Percentiles rank a stretch among this genome's conserved stretches.
Conservation (phyloP, 2,113 vertebrate genomes). For the Holacanthus passer region DNA sequence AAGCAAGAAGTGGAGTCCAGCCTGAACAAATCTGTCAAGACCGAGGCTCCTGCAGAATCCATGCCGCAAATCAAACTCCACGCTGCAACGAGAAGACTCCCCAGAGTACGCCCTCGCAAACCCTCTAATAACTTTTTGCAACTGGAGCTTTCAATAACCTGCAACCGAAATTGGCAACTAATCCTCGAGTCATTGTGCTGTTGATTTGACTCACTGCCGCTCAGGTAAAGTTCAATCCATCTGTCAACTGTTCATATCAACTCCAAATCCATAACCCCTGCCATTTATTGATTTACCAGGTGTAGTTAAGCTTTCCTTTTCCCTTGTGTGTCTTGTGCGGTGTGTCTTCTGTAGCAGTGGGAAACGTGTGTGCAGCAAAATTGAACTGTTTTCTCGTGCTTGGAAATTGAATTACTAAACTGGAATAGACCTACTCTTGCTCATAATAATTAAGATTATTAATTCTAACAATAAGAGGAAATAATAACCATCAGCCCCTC, state of each 20-base stretch:
- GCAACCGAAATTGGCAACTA: slow-evolving; percentile 29
- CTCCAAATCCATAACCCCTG: slow-evolving; percentile 28
- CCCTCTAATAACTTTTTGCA: slow-evolving; percentile 7
- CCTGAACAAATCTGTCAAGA: neutral
- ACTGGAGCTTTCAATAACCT: slow-evolving; percentile 8
- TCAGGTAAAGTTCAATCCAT: slow-evolving; percentile 29
- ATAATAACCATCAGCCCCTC: slow-evolving; percentile 17
- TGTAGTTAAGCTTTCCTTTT: neutral
- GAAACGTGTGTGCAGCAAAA: neutral
- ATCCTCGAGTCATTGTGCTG: neutral
- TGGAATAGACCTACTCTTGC: slow-evolving; percentile 17
- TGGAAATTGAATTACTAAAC: slow-evolving; percentile 16
- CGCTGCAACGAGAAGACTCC: neutral
- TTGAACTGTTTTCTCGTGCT: neutral
- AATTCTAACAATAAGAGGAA: slow-evolving; percentile 32
- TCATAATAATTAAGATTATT: slow-evolving; percentile 11
- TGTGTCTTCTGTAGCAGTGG: neutral
- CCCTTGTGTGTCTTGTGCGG: neutral
- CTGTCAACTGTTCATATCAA: slow-evolving; percentile 22
- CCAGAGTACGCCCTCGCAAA: neutral
- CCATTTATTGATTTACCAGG: slow-evolving; percentile 15
- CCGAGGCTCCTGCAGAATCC: neutral
- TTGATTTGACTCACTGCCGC: neutral
- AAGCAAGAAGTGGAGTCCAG: neutral
- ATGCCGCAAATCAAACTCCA: neutral